Conservation (phyloP, 2,113 vertebrate species). For the Indicator indicator region DNA sequence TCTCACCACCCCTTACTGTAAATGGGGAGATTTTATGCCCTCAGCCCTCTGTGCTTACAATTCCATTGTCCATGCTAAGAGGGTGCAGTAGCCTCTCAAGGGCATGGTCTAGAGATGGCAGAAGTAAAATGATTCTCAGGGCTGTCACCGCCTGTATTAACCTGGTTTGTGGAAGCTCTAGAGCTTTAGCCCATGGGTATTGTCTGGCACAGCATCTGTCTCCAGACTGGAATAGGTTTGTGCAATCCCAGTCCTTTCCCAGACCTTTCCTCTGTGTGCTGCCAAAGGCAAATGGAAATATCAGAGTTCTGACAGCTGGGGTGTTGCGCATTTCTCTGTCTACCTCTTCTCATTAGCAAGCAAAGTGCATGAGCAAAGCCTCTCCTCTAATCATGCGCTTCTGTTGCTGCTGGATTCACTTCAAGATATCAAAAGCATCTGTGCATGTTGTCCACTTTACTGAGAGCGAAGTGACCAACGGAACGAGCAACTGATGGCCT, state of each 20-base stretch:
- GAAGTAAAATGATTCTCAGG: not conserved
- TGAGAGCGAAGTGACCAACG: not conserved
- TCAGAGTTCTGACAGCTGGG: not conserved
- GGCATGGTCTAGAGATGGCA: not conserved
- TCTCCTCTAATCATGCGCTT: conserved; percentile 9
- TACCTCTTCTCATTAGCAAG: conserved; percentile 10
- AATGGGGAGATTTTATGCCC: not conserved
- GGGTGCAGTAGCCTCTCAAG: not conserved
- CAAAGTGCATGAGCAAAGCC: not conserved
- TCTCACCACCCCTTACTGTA: too few species aligned
- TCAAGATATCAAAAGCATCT: not conserved
- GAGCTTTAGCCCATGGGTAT: not conserved
- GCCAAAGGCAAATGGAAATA: not conserved
- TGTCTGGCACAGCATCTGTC: not conserved
- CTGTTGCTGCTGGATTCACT: conserved; percentile 29
- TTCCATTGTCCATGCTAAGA: not conserved
- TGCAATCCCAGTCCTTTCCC: not conserved
- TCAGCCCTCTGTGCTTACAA: not conserved
- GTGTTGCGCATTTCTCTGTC: not conserved
- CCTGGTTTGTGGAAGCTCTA: not conserved
- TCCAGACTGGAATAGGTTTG: not conserved
- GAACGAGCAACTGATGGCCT: not conserved
- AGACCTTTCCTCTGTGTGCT: fast-evolving
- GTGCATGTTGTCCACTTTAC: not conserved
- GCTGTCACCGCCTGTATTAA: not conserved